Evolutionary conservation across 1,140 invertebrate genomes (phyloP).

Genomic region (Ctenoplectra terminalis): DNA sequence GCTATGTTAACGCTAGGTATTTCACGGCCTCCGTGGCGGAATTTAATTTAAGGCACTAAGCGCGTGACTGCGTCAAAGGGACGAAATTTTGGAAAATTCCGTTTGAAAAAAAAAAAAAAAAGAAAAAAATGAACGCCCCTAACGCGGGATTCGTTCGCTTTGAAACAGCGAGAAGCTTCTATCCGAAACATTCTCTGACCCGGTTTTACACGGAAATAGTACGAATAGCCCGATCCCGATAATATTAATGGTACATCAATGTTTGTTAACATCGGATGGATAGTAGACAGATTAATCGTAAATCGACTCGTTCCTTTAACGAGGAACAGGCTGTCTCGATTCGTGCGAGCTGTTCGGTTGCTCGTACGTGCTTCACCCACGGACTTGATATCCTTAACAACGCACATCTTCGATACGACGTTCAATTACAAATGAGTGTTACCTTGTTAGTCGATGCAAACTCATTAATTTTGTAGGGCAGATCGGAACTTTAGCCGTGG

Average conservation of each 20-base stretch:
- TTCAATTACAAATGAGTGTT: constrained; percentile 53
- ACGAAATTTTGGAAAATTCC: neutral
- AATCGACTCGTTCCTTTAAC: neutral
- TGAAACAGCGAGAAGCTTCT: too few relatives aligned
- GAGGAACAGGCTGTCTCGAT: neutral
- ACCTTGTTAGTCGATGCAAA: constrained; percentile 52
- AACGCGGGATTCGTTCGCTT: too few relatives aligned
- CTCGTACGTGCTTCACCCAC: constrained; percentile 17
- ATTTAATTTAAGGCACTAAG: constrained; percentile 23
- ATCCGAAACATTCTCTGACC: too few relatives aligned
- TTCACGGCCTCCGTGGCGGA: neutral
- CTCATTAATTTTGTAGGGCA: constrained; percentile 54
- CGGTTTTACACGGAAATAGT: too few relatives aligned
- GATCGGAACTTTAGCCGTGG: constrained; percentile 42
- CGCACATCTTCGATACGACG: constrained; percentile 32
- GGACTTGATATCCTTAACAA: constrained; percentile 3
- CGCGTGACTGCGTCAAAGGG: neutral
- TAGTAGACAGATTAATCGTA: neutral
- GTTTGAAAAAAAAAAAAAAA: neutral
- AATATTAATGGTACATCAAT: too few relatives aligned
- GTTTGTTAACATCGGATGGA: too few relatives aligned
- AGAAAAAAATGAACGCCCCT: too few relatives aligned
- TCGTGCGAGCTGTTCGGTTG: neutral
- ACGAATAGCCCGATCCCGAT: too few relatives aligned
- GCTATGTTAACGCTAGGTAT: neutral